Conservation (phyloP, 2,797 vertebrate species). For the Scolopax rusticola region DNA sequence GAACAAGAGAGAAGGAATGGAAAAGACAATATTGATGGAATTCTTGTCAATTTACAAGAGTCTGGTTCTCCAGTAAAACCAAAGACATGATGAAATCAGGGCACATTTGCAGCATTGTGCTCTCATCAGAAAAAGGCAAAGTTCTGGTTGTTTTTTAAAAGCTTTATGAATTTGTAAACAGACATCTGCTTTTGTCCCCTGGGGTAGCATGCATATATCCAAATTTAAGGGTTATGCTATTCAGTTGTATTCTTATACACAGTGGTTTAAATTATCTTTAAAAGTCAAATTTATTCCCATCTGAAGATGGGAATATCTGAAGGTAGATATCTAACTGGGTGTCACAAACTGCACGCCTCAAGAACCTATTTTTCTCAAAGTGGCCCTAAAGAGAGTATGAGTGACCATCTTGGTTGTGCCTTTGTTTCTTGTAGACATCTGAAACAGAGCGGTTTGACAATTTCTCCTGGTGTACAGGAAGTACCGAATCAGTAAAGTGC, state of each 20-base stretch:
- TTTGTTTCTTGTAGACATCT: background rate
- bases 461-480: background rate
- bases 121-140: background rate
- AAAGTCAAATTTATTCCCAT: background rate
- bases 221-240: background rate
- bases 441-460: background rate
- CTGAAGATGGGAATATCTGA: background rate
- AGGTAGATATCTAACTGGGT: background rate
- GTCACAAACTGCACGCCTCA: background rate
- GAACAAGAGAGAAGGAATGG: background rate
- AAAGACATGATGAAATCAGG: background rate
- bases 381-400: background rate
- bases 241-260: background rate
- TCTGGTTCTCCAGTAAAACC: background rate
- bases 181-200: background rate
- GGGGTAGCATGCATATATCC: background rate
- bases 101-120: background rate
- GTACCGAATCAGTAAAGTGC: fast-evolving
- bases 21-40: background rate
- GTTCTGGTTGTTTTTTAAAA: background rate
- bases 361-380: background rate
- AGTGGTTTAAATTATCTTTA: background rate
- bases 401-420: background rate
- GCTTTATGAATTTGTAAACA: background rate
- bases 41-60: background rate